Evolutionary conservation across 2,888 invertebrate species (phyloP).

Genomic region (Sinopyrophorus schimmeli): DNA sequence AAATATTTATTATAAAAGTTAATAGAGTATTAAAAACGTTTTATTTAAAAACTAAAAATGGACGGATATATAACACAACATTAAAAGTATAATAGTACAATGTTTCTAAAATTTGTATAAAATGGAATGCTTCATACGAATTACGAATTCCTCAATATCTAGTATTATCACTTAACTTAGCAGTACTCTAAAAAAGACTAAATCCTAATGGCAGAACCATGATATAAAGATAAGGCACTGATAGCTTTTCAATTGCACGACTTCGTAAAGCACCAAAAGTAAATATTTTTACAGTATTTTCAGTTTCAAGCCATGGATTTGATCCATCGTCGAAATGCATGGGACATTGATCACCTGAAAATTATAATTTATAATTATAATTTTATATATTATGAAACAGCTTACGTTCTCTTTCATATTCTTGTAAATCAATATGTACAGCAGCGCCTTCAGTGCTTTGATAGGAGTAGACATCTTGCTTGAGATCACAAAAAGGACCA

Average conservation of each 20-base stretch:
- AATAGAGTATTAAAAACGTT: too few relatives aligned
- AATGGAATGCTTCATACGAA: too few relatives aligned
- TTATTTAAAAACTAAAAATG: too few relatives aligned
- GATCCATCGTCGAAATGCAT: slow-evolving; percentile 96
- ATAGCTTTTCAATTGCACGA: not conserved
- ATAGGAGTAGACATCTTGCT: slow-evolving; percentile 87
- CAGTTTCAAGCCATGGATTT: slow-evolving; percentile 79
- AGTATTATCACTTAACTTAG: too few relatives aligned
- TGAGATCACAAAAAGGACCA: slow-evolving; percentile 87
- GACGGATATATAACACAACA: too few relatives aligned
- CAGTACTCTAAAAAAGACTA: too few relatives aligned
- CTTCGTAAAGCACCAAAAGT: slow-evolving; percentile 56
- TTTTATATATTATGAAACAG: slow-evolving; percentile 52
- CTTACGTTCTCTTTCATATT: slow-evolving; percentile 88
- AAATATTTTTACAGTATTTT: slow-evolving; percentile 74
- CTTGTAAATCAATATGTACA: slow-evolving; percentile 87
- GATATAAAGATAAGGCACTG: too few relatives aligned
- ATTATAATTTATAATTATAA: slow-evolving; percentile 61
- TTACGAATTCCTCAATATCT: too few relatives aligned
- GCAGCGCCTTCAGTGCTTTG: slow-evolving; percentile 91
- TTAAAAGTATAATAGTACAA: too few relatives aligned
- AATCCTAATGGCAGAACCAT: too few relatives aligned
- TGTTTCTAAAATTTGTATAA: too few relatives aligned
- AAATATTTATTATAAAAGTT: too few relatives aligned
- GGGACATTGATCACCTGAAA: slow-evolving; percentile 87